phyloP scores from a whole-genome alignment of 2,113 vertebrate species.

The Caranx melampygus region DNA sequence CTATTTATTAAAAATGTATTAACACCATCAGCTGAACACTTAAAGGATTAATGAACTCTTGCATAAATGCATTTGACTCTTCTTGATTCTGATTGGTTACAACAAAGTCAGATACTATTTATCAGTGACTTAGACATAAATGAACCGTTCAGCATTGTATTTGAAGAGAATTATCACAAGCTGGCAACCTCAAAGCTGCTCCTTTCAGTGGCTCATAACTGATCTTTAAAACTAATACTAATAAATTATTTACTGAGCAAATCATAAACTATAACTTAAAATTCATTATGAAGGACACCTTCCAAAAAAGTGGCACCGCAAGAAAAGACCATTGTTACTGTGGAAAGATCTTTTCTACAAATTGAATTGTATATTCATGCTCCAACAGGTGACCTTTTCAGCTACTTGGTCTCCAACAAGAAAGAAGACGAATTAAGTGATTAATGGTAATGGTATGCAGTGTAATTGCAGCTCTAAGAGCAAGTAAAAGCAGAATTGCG shows the following conservation, averaged over 20 bases:
- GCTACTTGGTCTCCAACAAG: slow-evolving; percentile 10
- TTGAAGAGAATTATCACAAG: background rate
- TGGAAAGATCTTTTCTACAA: slow-evolving; percentile 6
- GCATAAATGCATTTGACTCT: background rate
- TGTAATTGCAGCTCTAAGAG: slow-evolving; percentile 6
- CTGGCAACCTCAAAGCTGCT: background rate
- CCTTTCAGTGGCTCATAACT: background rate
- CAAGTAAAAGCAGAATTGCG: background rate
- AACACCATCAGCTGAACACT: background rate
- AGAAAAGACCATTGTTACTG: background rate
- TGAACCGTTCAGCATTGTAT: background rate
- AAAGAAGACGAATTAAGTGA: slow-evolving; percentile 30
- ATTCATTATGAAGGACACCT: background rate
- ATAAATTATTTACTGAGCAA: background rate
- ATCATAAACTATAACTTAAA: background rate
- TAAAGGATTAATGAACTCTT: background rate
- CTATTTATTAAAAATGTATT: slow-evolving; percentile 17
- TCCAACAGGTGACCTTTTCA: slow-evolving; percentile 45
- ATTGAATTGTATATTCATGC: slow-evolving; percentile 19
- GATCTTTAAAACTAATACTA: background rate
- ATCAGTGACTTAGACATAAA: background rate
- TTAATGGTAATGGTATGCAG: slow-evolving; percentile 12
- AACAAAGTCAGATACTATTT: background rate
- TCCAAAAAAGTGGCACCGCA: background rate
- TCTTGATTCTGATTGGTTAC: background rate